phyloP scores from a whole-genome alignment of 2,888 invertebrate species.

The Pachliopta kotzebuea region DNA sequence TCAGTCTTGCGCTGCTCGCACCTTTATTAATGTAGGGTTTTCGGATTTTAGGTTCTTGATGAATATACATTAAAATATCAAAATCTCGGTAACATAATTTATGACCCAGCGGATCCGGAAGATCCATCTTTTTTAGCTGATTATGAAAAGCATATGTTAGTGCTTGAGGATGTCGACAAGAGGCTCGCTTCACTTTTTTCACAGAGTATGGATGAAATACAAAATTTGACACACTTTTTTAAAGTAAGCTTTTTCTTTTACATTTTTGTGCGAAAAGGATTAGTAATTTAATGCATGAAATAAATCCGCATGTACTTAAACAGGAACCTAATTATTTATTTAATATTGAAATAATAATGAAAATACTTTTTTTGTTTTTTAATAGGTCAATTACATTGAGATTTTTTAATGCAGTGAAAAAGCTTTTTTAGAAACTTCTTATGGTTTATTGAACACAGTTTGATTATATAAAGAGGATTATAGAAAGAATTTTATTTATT shows the following conservation, averaged over 20 bases:
- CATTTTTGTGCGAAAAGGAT: background rate
- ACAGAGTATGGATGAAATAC: slow-evolving; percentile 90
- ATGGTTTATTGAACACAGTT: no score
- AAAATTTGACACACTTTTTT: slow-evolving; percentile 66
- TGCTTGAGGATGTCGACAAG: slow-evolving; percentile 86
- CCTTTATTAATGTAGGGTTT: background rate
- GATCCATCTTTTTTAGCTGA: slow-evolving; percentile 84
- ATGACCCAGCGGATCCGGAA: slow-evolving; percentile 88
- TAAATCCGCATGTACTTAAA: no score
- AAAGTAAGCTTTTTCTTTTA: slow-evolving; percentile 50
- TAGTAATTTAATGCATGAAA: no score
- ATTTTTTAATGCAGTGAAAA: no score
- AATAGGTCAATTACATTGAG: no score
- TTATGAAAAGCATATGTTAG: slow-evolving; percentile 80
- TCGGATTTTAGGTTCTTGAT: slow-evolving; percentile 54
- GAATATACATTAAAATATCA: slow-evolving; percentile 58
- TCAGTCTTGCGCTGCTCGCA: no score
- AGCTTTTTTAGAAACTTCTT: no score
- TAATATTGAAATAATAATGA: no score
- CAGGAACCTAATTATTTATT: no score
- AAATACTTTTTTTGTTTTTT: no score
- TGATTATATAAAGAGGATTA: no score
- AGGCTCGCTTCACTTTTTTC: slow-evolving; percentile 89
- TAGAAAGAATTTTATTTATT: no score
- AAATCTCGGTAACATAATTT: slow-evolving; percentile 79